Evolutionary conservation across 1,140 invertebrate species (phyloP), one percentile per base, ranked within the genome.

Genomic region (Penaeus indicus): DNA sequence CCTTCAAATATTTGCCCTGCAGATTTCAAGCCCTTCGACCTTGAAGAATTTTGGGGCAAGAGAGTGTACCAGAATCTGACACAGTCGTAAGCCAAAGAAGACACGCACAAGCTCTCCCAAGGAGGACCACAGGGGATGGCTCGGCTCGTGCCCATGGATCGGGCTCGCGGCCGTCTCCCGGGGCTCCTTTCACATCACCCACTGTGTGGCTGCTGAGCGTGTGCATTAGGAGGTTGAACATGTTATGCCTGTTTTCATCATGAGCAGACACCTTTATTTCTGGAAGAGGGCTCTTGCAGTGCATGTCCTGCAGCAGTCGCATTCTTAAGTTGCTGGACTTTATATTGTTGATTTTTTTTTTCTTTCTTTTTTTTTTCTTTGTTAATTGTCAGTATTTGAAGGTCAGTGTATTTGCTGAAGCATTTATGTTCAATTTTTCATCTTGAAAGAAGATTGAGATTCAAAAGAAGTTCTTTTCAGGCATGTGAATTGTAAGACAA

Each of bases 21-120:
- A 92, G 91, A 92, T 64, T 92, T 92, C 77, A 90, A 91, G 72
- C 91, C 91, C 22, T 92, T 92, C 87, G 92, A 92, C 87, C 75
- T 92, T 47, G 92, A 92, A 80, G 86, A 91, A 32, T 92, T 91
- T 77, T 92, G 91, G 91, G 91, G 92, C 21, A 90, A 92, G 78
- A 85, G 91, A 77, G 72, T 92, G 60, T 91, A 91, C n/a, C 91
- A 91, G 42, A 91, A 92, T 85, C 89, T 92, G 81, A 90, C 90
- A 42, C 91, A 91, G 63, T 91, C 91, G 21, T 83, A 32, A 32
- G 83, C 87, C 61, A 81, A 87, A 82, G 47, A 61, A 82, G 47
- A 61, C 77, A 64, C 27, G 25, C 25, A 18, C 25, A 79, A 54
- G 54, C 54, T 54, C 47, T 60, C 22, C 4, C 60, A 61, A 21